Evolutionary conservation across 2,888 invertebrate species (phyloP).

Genomic region (Ceraclea dissimilis): DNA sequence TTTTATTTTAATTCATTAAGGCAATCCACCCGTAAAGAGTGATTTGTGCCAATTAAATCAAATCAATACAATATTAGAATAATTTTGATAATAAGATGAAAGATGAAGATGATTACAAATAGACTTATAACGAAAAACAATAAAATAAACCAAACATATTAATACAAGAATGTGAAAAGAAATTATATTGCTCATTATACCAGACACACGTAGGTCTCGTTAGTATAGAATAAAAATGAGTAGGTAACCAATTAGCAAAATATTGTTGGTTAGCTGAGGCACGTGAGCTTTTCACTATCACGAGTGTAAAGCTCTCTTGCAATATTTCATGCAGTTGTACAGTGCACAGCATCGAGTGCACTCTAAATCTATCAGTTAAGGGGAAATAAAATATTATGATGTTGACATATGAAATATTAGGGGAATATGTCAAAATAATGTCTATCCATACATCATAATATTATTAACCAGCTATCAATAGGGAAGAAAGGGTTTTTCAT

Average conservation of each 20-base stretch:
- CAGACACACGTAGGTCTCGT: too few species aligned
- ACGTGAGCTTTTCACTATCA: neutral
- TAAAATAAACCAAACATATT: too few species aligned
- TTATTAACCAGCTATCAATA: slow-evolving; percentile 9
- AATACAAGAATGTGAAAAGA: too few species aligned
- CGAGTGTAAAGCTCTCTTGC: neutral
- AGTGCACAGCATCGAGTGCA: slow-evolving; percentile 4
- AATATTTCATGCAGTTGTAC: neutral
- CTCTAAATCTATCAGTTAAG: slow-evolving; percentile 5
- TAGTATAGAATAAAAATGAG: neutral
- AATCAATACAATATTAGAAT: too few species aligned
- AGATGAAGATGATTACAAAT: too few species aligned
- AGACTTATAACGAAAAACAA: too few species aligned
- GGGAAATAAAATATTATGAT: slow-evolving; percentile 8
- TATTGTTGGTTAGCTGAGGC: neutral
- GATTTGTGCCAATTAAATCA: too few species aligned
- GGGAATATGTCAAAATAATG: slow-evolving; percentile 15
- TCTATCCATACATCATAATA: slow-evolving; percentile 5
- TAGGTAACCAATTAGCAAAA: neutral
- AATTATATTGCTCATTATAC: too few species aligned
- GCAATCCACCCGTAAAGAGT: too few species aligned
- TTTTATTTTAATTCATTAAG: too few species aligned
- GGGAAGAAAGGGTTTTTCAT: slow-evolving; percentile 3
- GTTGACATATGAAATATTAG: slow-evolving; percentile 16
- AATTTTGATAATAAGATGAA: too few species aligned